A percentile compares a stretch with the other conserved stretches of the same genome.
These are phyloP conservation scores for Clostera curtula DNA, from an alignment of 2,888 invertebrate genomes.

Conservation along the genomic window DNA sequence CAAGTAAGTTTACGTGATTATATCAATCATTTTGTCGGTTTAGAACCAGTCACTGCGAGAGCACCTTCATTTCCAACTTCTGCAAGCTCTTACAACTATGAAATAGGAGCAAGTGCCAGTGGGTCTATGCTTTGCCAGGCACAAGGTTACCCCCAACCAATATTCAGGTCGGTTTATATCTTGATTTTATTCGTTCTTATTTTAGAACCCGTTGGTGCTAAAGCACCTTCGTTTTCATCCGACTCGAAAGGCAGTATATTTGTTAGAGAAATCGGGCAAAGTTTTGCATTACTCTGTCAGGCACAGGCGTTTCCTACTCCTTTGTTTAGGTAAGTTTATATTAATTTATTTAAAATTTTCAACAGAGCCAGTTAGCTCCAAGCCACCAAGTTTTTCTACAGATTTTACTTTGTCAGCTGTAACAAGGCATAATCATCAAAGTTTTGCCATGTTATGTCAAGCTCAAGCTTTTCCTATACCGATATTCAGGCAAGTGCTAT, in stretches of 20 bases:
- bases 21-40: conserved; percentile 32
- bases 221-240: conserved; percentile 77
- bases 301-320: conserved; percentile 79
- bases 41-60: conserved; percentile 68
- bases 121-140: conserved; percentile 73
- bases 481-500: conserved; percentile 78
- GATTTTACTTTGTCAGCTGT: conserved; percentile 77
- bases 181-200: conserved; percentile 21
- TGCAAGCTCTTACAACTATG: conserved; percentile 67
- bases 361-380: conserved; percentile 77
- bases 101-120: conserved; percentile 47
- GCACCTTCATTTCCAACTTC: conserved; percentile 68
- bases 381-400: conserved; percentile 75
- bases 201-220: conserved; percentile 78
- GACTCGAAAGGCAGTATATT: conserved; percentile 79
- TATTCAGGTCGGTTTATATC: conserved; percentile 76
- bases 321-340: conserved; percentile 75
- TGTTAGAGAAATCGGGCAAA: conserved; percentile 69
- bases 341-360: conserved; percentile 34
- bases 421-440: conserved; percentile 70
- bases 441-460: conserved; percentile 79
- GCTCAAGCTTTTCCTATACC: conserved; percentile 83
- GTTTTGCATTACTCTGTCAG: conserved; percentile 78
- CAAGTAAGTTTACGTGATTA: conserved; percentile 71
- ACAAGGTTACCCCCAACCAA: conserved; percentile 77